Evolutionary conservation across 2,888 invertebrate species (phyloP).

Genomic region (Xestia rhomboidea): DNA sequence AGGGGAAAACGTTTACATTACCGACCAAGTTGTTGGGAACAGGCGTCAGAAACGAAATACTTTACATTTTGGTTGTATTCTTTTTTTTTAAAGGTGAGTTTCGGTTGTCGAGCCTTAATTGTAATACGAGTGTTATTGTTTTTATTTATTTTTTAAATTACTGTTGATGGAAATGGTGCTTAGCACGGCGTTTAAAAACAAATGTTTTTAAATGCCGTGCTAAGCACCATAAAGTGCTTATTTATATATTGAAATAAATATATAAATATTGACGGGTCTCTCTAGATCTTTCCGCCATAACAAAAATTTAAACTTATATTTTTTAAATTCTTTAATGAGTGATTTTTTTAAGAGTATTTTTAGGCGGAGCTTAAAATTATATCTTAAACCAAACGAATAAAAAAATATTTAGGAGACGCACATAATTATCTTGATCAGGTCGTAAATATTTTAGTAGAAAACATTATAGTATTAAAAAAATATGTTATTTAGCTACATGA

Average conservation of each 20-base stretch:
- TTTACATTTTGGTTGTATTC: constrained; percentile 65
- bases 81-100: constrained; percentile 36
- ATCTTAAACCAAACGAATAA: background rate
- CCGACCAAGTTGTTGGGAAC: constrained; percentile 56
- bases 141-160: background rate
- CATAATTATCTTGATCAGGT: background rate
- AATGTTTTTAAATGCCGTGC: too few relatives aligned
- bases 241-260: too few relatives aligned
- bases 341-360: background rate
- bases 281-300: background rate
- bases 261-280: background rate
- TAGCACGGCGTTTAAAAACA: background rate
- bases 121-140: constrained; percentile 10
- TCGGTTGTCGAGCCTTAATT: constrained; percentile 25
- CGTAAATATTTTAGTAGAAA: background rate
- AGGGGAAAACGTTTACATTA: constrained; percentile 64
- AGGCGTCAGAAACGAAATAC: constrained; percentile 69
- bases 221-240: too few relatives aligned
- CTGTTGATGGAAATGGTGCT: background rate
- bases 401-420: too few relatives aligned
- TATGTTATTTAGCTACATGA: background rate
- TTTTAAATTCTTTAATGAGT: too few relatives aligned
- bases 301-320: background rate
- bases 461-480: background rate
- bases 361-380: background rate